These are phyloP conservation scores for Amblyteles armatorius DNA, from an alignment of 2,888 invertebrate species.

Conservation along the genomic window DNA sequence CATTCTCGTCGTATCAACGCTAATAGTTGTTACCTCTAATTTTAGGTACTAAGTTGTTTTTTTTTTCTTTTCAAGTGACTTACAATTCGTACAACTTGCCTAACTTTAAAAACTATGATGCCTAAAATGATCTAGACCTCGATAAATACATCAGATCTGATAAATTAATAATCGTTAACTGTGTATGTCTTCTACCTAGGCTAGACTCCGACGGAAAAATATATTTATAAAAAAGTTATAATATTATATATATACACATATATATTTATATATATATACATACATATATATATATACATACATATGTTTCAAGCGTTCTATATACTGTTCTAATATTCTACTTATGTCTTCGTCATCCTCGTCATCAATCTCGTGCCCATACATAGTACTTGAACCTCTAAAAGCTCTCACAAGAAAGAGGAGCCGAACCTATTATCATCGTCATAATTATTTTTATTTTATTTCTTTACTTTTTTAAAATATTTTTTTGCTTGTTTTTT, in stretches of 20 bases:
- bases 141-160: conserved; percentile 69
- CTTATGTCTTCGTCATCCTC: conserved; percentile 77
- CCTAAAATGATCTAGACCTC: conserved; percentile 81
- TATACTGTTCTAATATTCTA: conserved; percentile 79
- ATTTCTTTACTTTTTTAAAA: conserved; percentile 32
- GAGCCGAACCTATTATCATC: conserved; percentile 47
- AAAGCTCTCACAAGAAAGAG: conserved; percentile 58
- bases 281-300: conserved; percentile 63
- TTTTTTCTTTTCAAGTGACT: conserved; percentile 63
- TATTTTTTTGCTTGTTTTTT: conserved; percentile 44
- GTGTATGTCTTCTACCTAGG: conserved; percentile 83
- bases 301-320: conserved; percentile 83
- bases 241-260: conserved; percentile 77
- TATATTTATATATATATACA: conserved; percentile 81
- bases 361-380: conserved; percentile 74
- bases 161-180: conserved; percentile 82
- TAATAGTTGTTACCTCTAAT: conserved; percentile 64
- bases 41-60: conserved; percentile 70
- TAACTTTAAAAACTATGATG: conserved; percentile 82
- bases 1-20: conserved; percentile 62
- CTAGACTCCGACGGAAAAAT: conserved; percentile 85
- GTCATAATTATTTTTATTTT: conserved; percentile 44
- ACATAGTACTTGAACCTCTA: conserved; percentile 71
- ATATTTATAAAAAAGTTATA: conserved; percentile 85
- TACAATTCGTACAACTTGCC: conserved; percentile 75